Percentiles rank a stretch among this genome's conserved stretches.
Evolutionary conservation across 2,888 invertebrate genomes (phyloP).

Genomic region (Diarsia rubi): DNA sequence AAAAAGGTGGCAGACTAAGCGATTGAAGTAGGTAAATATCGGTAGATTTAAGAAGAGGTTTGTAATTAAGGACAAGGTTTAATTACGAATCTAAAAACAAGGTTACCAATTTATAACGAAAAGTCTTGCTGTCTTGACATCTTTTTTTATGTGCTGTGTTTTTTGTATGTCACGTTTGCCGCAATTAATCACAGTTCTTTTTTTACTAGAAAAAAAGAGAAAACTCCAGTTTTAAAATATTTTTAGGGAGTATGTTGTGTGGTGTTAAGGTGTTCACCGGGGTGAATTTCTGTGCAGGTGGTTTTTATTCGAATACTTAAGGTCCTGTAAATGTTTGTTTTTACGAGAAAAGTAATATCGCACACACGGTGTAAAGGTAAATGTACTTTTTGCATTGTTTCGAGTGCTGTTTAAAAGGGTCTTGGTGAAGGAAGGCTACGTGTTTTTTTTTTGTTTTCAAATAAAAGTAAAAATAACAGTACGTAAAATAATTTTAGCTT

Average conservation of each 20-base stretch:
- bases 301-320: slow-evolving; percentile 26
- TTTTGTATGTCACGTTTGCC: too few species aligned
- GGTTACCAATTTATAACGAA: background rate
- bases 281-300: slow-evolving; percentile 11
- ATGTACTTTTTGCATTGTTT: slow-evolving; percentile 21
- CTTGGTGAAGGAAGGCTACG: background rate
- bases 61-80: too few species aligned
- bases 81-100: too few species aligned
- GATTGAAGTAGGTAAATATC: background rate
- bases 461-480: background rate
- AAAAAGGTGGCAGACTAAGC: background rate
- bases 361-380: slow-evolving; percentile 22
- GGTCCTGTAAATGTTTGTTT: slow-evolving; percentile 29
- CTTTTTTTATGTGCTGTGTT: background rate
- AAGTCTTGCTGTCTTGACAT: background rate
- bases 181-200: background rate
- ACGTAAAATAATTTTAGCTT: background rate
- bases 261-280: background rate
- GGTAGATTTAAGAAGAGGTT: too few species aligned
- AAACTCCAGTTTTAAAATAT: background rate
- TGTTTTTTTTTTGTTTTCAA: background rate
- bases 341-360: slow-evolving; percentile 38
- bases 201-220: background rate
- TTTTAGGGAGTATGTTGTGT: background rate
- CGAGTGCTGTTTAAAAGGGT: slow-evolving; percentile 1